Evolutionary conservation across 2,888 invertebrate genomes (phyloP).

Genomic region (Brenthis hecate): DNA sequence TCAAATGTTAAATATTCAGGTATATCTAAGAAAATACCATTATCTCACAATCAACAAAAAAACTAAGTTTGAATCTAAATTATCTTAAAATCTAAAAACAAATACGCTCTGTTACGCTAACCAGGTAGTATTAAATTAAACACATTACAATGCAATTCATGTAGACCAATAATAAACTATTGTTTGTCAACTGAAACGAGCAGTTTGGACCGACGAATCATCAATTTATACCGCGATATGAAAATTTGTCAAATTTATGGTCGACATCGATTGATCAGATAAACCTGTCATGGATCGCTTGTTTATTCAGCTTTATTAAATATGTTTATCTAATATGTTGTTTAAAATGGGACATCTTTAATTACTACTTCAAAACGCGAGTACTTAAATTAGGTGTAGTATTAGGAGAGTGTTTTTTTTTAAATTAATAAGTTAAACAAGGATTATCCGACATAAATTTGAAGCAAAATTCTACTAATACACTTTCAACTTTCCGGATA

Average conservation of each 20-base stretch:
- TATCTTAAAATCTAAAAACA: not conserved
- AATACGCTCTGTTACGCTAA: not conserved
- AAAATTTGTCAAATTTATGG: conserved; percentile 22
- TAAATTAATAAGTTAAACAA: no score
- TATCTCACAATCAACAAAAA: no score
- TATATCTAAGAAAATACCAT: no score
- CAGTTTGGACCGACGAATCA: conserved; percentile 26
- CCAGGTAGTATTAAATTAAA: not conserved
- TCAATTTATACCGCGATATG: conserved; percentile 25
- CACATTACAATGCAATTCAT: conserved; percentile 2
- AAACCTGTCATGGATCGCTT: conserved; percentile 8
- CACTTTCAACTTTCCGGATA: no score
- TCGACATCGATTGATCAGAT: conserved; percentile 8
- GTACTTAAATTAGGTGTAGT: no score
- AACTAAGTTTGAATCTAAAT: no score
- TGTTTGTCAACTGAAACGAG: conserved; percentile 29
- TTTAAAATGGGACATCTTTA: not conserved
- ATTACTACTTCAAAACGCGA: not conserved
- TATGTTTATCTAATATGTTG: not conserved
- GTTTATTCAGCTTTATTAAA: conserved; percentile 6
- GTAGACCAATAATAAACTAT: conserved; percentile 19
- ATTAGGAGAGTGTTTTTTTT: no score
- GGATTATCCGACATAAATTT: no score
- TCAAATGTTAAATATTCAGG: no score
- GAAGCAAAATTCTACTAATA: no score